Evolutionary conservation across 2,113 vertebrate genomes (phyloP).

Genomic region (Nyctereutes procyonoides): DNA sequence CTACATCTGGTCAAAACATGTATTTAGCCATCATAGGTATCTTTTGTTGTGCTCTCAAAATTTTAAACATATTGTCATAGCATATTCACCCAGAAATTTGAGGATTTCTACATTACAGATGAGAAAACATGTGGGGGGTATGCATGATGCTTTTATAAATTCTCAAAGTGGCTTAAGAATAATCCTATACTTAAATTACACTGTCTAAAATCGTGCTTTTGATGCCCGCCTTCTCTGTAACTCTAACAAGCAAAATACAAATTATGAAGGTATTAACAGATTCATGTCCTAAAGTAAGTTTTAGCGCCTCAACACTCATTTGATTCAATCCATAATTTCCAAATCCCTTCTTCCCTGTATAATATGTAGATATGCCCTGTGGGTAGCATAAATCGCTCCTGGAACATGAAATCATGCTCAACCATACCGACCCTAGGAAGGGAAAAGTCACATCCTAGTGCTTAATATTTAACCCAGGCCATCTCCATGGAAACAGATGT

Average conservation of each 20-base stretch:
- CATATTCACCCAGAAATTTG: not conserved
- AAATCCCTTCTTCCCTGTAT: not conserved
- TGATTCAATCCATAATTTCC: not conserved
- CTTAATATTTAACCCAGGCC: not conserved
- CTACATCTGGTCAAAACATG: constrained; percentile 15
- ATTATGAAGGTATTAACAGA: not conserved
- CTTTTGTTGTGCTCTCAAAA: constrained; percentile 29
- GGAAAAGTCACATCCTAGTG: not conserved
- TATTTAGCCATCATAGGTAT: not conserved
- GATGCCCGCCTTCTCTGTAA: not conserved
- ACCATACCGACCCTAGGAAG: not conserved
- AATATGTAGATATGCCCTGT: not conserved
- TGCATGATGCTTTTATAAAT: not conserved
- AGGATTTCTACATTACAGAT: not conserved
- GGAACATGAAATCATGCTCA: not conserved
- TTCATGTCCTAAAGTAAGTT: not conserved
- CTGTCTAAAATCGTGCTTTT: not conserved
- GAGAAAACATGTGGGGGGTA: not conserved
- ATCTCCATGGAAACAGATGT: constrained; percentile 35
- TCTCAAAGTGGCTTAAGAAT: not conserved
- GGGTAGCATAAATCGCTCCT: not conserved
- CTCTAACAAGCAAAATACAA: not conserved
- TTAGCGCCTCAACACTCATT: not conserved
- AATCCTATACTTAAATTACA: not conserved
- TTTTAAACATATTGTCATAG: not conserved